Percentiles rank a stretch among this genome's conserved stretches.
Evolutionary conservation across 2,797 vertebrate species (phyloP).

Genomic region (Cetoscarus ocellatus): DNA sequence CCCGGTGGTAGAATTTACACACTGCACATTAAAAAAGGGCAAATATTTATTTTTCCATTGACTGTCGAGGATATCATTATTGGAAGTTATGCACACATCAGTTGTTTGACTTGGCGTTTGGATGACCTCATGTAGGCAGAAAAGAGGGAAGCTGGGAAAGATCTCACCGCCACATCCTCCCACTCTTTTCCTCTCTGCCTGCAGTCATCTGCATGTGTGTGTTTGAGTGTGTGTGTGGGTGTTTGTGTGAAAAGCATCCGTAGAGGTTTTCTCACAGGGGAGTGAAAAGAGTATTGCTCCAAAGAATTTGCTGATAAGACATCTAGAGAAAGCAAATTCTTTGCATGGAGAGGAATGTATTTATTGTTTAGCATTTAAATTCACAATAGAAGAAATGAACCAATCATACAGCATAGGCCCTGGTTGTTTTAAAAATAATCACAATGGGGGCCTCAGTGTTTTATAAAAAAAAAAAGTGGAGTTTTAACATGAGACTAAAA

Average conservation of each 20-base stretch:
- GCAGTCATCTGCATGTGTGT: constrained; percentile 9
- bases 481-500: constrained; percentile 7
- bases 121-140: constrained; percentile 52
- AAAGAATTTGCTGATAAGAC: constrained; percentile 49
- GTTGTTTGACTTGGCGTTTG: constrained; percentile 20
- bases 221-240: not conserved
- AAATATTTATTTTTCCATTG: not conserved
- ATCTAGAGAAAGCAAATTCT: constrained; percentile 48
- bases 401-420: not conserved
- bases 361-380: constrained; percentile 12
- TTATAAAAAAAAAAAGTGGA: not conserved
- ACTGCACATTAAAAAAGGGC: too few species aligned
- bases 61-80: constrained; percentile 16
- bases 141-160: constrained; percentile 43
- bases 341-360: constrained; percentile 34
- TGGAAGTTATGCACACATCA: constrained; percentile 17
- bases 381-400: constrained; percentile 21
- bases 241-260: constrained; percentile 28
- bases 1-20: too few species aligned
- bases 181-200: constrained; percentile 54
- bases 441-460: not conserved
- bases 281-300: constrained; percentile 31
- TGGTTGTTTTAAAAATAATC: constrained; percentile 18
- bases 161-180: constrained; percentile 55
- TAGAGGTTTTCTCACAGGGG: constrained; percentile 52